Percentiles rank a stretch among this genome's conserved stretches.
phyloP scores from a whole-genome alignment of 1,140 invertebrate genomes.

The Apis cerana region DNA sequence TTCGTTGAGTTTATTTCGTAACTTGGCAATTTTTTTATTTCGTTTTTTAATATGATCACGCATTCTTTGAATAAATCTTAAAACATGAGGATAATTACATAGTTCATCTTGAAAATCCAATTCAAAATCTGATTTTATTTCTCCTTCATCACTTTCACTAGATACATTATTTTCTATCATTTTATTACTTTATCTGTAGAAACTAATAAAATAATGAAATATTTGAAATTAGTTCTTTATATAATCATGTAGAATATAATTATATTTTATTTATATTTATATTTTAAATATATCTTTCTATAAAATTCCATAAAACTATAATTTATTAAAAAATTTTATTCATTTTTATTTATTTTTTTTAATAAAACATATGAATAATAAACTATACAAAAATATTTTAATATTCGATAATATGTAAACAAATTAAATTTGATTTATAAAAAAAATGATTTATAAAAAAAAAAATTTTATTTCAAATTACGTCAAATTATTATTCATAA shows the following conservation, averaged over 20 bases:
- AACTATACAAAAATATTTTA: background rate
- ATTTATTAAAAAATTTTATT: background rate
- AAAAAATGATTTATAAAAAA: too few relatives aligned
- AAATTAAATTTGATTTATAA: background rate
- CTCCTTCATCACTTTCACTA: conserved; percentile 60
- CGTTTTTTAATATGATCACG: conserved; percentile 68
- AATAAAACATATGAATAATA: background rate
- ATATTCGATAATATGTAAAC: background rate
- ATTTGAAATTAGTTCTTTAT: too few relatives aligned
- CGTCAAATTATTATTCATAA: background rate
- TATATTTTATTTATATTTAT: background rate
- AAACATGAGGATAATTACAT: conserved; percentile 69
- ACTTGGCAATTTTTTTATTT: conserved; percentile 68
- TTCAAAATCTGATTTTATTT: conserved; percentile 59
- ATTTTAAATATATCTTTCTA: background rate
- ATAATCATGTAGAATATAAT: background rate
- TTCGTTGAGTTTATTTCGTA: conserved; percentile 67
- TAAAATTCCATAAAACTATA: background rate
- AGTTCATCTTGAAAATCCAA: conserved; percentile 67
- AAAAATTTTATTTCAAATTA: background rate
- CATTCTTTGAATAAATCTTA: conserved; percentile 69
- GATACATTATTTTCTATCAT: conserved; percentile 31
- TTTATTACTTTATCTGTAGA: background rate
- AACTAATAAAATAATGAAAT: background rate
- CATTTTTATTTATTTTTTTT: background rate